Percentiles rank a stretch among this genome's conserved stretches.
phyloP scores from a whole-genome alignment of 2,113 vertebrate genomes.

The Rutilus rutilus region DNA sequence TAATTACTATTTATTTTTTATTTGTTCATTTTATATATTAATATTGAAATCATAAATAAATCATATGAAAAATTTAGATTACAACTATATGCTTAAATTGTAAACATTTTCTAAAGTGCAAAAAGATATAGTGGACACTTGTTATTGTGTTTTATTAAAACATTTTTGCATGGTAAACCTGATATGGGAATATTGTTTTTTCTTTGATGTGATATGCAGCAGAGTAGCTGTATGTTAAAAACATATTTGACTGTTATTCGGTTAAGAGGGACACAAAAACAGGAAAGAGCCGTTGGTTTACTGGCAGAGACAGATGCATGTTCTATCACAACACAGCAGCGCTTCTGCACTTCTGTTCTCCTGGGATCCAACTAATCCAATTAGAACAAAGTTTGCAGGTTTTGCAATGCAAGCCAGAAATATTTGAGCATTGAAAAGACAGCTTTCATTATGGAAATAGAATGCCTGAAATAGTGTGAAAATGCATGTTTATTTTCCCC shows the following conservation, averaged over 20 bases:
- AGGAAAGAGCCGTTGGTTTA: conserved; percentile 58
- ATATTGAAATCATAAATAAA: too few relatives aligned
- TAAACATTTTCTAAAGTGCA: not conserved
- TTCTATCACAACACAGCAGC: conserved; percentile 10
- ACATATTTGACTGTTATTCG: conserved; percentile 59
- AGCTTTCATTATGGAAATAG: not conserved
- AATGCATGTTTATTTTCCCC: not conserved
- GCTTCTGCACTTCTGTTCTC: conserved; percentile 48
- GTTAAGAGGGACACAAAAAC: conserved; percentile 58
- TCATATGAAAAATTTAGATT: too few relatives aligned
- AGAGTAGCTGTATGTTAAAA: conserved; percentile 39
- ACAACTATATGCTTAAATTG: too few relatives aligned
- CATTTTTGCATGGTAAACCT: not conserved
- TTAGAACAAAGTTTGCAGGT: conserved; percentile 3
- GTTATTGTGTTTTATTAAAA: not conserved
- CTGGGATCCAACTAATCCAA: conserved; percentile 32
- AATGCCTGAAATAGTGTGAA: too few relatives aligned
- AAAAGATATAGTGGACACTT: not conserved
- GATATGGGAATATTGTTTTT: not conserved
- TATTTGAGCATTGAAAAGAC: not conserved
- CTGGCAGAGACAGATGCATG: conserved; percentile 43
- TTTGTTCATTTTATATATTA: too few relatives aligned
- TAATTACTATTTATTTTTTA: too few relatives aligned
- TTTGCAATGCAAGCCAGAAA: conserved; percentile 13
- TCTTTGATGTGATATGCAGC: not conserved